Base-by-base conservation (phyloP, 1,140 invertebrate species). In the Diachasma alloeum region DNA sequence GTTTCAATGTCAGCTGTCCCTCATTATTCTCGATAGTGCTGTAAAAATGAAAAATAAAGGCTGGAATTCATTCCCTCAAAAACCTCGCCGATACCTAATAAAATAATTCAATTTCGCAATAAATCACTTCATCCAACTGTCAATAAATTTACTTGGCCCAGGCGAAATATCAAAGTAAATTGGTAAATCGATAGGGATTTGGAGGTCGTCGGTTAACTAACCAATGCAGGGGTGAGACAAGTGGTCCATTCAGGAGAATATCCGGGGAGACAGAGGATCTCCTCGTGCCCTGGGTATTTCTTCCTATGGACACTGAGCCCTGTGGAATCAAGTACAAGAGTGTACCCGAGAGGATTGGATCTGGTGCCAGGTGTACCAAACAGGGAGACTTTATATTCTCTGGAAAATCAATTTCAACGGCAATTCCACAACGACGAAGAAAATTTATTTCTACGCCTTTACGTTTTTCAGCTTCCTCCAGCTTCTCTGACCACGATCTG, bases 321-420 rank as follows among this genome's bases (percentile, higher is more conserved):
- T 85, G 83, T 26, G 91, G 91, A 59, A 95, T 83, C 0, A 93
- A 84, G 83, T 94, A 95, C 76, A 93, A 89, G 72, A 95, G 87
- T 5, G 92, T 93, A 81, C 93, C 93, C 1, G 93, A 93, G n/a
- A 94, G 84, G 83, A 93, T 92, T 6, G 93, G 93, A 87, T 94
- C 94, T 48, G 93, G 92, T 56, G 93, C 91, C 19, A 94, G 89
- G 88, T 94, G 94, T 13, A 95, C 90, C 10, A 94, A 84, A 83
- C 91, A 91, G 4, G 91, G 90, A 67, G 91, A 88, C 24, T 83
- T 86, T 36, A 78, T 63, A 17, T 75, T 89, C 74, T 85, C 85
- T 72, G 74, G 83, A 78, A 84, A 88, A 83, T 88, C 86, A 22
- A 89, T 79, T 48, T 91, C 89, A 24, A 91, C 80, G 0, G 91